A percentile compares a stretch with the other conserved stretches of the same genome.
Evolutionary conservation across 2,797 vertebrate genomes (phyloP).

Genomic region (Schizopygopsis malacanthus): DNA sequence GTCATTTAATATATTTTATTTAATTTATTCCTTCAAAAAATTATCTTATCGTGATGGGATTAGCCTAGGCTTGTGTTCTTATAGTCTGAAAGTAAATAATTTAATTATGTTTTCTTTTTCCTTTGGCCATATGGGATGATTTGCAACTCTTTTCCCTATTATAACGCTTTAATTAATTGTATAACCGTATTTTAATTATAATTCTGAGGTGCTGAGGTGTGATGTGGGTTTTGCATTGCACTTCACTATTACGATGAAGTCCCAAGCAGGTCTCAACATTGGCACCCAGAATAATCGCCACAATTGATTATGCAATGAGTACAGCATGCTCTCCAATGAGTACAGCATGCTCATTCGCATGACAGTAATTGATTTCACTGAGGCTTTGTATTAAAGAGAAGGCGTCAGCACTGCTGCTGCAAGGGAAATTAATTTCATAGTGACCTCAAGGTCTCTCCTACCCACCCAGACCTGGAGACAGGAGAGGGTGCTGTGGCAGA

Average conservation of each 20-base stretch:
- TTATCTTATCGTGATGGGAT: not conserved
- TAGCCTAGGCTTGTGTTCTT: not conserved
- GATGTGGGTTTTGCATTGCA: constrained; percentile 14
- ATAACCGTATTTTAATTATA: constrained; percentile 1
- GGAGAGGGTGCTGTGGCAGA: constrained; percentile 6
- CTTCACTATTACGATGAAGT: not conserved
- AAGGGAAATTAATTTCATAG: constrained; percentile 28
- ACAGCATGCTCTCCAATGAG: constrained; percentile 1
- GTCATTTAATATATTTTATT: not conserved
- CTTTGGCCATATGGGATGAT: not conserved
- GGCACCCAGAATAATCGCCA: not conserved
- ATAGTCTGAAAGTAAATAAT: not conserved
- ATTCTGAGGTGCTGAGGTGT: not conserved
- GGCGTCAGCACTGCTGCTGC: not conserved
- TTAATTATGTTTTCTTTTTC: not conserved
- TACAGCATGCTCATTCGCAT: not conserved
- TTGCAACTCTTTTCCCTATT: not conserved
- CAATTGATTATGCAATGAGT: constrained; percentile 20
- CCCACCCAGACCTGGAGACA: constrained; percentile 24
- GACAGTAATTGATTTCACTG: constrained; percentile 23
- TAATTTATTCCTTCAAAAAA: not conserved
- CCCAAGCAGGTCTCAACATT: not conserved
- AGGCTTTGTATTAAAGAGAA: constrained; percentile 39
- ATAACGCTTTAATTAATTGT: constrained; percentile 2
- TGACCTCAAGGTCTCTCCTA: constrained; percentile 29